Conservation (phyloP, 2,797 vertebrate genomes). For the Menidia menidia region DNA sequence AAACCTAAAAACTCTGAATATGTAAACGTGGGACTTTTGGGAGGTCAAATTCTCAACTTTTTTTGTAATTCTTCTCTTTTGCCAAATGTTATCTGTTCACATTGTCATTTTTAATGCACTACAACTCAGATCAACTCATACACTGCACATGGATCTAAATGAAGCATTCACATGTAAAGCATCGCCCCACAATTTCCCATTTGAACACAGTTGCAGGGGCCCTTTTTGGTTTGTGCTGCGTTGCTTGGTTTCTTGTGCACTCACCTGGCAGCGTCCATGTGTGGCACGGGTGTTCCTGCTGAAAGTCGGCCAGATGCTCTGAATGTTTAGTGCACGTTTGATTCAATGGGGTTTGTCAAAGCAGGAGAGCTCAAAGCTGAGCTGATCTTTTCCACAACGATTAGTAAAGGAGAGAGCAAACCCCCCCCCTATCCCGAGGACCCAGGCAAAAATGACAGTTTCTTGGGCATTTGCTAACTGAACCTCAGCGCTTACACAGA, state of each 20-base stretch:
- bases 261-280: not conserved
- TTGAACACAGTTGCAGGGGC: not conserved
- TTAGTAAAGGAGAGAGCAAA: slow-evolving; percentile 4
- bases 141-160: not conserved
- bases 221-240: too few species aligned
- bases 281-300: not conserved
- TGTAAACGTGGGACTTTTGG: too few species aligned
- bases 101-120: not conserved
- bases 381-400: slow-evolving; percentile 6
- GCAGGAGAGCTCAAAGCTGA: not conserved
- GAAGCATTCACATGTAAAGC: not conserved
- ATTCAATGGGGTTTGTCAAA: not conserved
- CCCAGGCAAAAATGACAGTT: slow-evolving; percentile 12
- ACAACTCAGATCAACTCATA: not conserved
- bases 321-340: not conserved
- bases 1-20: too few species aligned
- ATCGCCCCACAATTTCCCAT: not conserved
- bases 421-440: not conserved
- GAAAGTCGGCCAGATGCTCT: not conserved
- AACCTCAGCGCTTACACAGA: not conserved
- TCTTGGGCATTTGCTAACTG: not conserved
- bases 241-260: not conserved
- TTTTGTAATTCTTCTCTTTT: too few species aligned
- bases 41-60: too few species aligned
- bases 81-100: too few species aligned